Evolutionary conservation across 2,888 invertebrate genomes (phyloP), one percentile per base, ranked within the genome.

Genomic region (Drosophila greeni): DNA sequence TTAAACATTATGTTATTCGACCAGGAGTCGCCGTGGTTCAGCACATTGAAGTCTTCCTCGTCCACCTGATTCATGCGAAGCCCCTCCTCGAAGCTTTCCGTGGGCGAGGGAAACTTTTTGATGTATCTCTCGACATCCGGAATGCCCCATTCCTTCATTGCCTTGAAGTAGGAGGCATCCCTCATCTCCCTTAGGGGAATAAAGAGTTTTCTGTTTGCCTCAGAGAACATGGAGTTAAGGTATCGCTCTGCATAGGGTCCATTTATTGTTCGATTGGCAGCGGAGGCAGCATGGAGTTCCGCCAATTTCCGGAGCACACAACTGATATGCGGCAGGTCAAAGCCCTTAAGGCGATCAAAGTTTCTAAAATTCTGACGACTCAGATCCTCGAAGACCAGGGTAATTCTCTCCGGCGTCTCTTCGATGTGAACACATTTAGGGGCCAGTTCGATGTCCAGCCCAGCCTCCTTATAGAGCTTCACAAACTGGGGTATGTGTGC

Each of bases 281-380:
- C 83, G 0, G 86, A 86, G 1, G 77, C 85, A 5, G 87, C 87
- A 76, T 87, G 87, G 7, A 87, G 70, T 56, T 87, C 76, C 1
- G 87, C 78, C 18, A 87, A 20, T 33, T 83, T 87, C 23, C 61
- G 56, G 1, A 87, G 68, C 4, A 78, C 82, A 0, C 72, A 36
- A 7, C 73, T 51, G 29, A 82, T 79, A 20, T 86, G 85, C 3
- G 68, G 55, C 66, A 4, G 75, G 36, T 87, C 82, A 2, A 87
- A 64, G 6, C 87, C 87, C 7, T 73, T 73, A 3, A 82, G 60
- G 0, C 86, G 57, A 70, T 87, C 86, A 79, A 62, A 53, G 48
- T 86, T 87, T 2, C 56, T 48, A n/a, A 80, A 87, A 0, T 76
- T 62, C 26, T 59, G 45, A 1, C 40, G 58, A 7, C 71, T 70